These are phyloP conservation scores for Phyllotreta striolata DNA, from an alignment of 2,888 invertebrate species.

Conservation along the genomic window DNA sequence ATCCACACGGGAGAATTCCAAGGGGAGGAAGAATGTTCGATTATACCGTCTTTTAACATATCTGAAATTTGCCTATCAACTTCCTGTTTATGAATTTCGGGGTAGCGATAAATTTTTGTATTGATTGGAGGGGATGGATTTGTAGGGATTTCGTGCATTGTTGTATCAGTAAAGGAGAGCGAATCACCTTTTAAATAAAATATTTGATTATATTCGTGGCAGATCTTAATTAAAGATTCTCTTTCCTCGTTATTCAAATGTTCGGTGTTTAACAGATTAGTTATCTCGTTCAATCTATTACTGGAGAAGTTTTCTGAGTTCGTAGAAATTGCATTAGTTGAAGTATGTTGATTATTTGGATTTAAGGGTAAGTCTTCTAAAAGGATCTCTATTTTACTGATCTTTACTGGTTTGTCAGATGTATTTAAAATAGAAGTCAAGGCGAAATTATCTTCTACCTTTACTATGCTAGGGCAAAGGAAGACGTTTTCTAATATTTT, in stretches of 20 bases:
- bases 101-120: conserved; percentile 48
- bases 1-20: conserved; percentile 46
- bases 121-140: conserved; percentile 41
- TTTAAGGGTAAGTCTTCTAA: background rate
- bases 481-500: conserved; percentile 17
- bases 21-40: conserved; percentile 44
- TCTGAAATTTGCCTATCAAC: conserved; percentile 47
- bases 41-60: conserved; percentile 45
- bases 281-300: conserved; percentile 10
- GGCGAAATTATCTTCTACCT: conserved; percentile 2
- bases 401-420: background rate
- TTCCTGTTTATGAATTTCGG: conserved; percentile 50
- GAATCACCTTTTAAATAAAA: conserved; percentile 46
- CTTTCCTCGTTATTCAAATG: background rate
- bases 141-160: conserved; percentile 45
- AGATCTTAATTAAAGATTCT: conserved; percentile 34
- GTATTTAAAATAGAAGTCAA: conserved; percentile 17
- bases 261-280: conserved; percentile 12
- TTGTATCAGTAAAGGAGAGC: conserved; percentile 42
- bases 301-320: too few species aligned
- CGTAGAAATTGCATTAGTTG: too few species aligned
- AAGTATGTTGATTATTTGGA: background rate
- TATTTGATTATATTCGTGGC: conserved; percentile 45
- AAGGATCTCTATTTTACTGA: background rate
- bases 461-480: conserved; percentile 21